Conservation (phyloP, 2,113 vertebrate species). For the Lagopus muta region DNA sequence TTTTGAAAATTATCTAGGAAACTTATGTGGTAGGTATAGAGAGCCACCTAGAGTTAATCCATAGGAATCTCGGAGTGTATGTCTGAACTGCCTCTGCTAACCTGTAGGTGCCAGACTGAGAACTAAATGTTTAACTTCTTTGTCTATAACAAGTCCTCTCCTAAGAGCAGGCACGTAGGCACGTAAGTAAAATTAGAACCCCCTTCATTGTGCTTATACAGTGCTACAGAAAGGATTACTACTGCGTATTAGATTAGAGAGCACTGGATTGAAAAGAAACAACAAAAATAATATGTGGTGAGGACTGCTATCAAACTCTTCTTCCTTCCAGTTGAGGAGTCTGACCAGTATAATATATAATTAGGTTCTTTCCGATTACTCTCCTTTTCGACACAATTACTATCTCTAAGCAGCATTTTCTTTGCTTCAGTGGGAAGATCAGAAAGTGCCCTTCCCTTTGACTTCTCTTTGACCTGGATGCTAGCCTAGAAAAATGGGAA, state of each 20-base stretch:
- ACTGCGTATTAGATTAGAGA: neutral
- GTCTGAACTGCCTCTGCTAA: neutral
- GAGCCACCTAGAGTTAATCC: conserved; percentile 66
- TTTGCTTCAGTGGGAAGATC: neutral
- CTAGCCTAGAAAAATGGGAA: conserved; percentile 2
- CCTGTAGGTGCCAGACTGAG: neutral
- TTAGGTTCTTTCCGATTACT: neutral
- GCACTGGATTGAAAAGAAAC: neutral
- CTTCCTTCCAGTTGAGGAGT: neutral
- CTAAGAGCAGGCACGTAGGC: neutral
- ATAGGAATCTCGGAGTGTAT: neutral
- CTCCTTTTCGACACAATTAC: neutral
- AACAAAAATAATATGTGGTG: neutral
- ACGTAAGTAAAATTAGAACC: neutral
- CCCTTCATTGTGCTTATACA: neutral
- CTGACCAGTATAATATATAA: neutral
- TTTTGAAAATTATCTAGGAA: neutral
- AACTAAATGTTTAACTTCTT: neutral
- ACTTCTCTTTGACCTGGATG: neutral
- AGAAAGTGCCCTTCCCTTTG: neutral
- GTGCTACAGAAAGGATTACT: neutral
- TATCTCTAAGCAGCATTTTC: neutral
- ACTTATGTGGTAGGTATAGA: neutral
- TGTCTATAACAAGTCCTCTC: neutral
- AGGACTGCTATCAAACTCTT: neutral